Evolutionary conservation across 2,888 invertebrate species (phyloP).

Genomic region (Achlya flavicornis): DNA sequence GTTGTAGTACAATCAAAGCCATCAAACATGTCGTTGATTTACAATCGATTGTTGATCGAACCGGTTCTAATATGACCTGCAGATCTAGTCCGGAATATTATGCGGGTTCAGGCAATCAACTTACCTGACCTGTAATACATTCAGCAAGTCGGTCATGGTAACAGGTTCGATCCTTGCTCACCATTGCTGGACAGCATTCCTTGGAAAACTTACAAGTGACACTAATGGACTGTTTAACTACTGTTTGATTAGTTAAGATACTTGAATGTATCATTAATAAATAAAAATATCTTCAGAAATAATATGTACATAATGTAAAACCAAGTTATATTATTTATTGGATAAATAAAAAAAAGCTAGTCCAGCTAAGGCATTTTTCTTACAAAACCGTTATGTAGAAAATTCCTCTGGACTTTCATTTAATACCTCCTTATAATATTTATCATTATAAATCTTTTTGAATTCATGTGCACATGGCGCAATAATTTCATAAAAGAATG

Average conservation of each 20-base stretch:
- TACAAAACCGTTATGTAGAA: not conserved
- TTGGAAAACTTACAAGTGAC: conserved; percentile 33
- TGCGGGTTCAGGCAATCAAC: conserved; percentile 69
- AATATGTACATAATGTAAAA: not conserved
- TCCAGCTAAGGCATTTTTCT: no score
- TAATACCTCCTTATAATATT: conserved; percentile 39
- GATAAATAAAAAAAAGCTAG: no score
- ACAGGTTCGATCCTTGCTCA: conserved; percentile 70
- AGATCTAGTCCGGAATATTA: conserved; percentile 66
- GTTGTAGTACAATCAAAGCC: conserved; percentile 38
- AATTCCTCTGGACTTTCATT: conserved; percentile 17
- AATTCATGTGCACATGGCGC: conserved; percentile 59
- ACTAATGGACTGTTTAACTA: not conserved
- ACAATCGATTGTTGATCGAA: conserved; percentile 69
- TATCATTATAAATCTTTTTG: conserved; percentile 48
- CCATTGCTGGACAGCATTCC: conserved; percentile 51
- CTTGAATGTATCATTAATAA: not conserved
- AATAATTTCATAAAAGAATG: conserved; percentile 67
- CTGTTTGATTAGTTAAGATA: conserved; percentile 14
- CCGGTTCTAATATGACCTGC: conserved; percentile 56
- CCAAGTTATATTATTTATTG: no score
- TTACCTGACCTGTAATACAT: conserved; percentile 72
- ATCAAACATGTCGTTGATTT: conserved; percentile 60
- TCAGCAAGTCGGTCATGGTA: conserved; percentile 56
- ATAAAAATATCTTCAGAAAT: not conserved